A percentile compares a stretch with the other conserved stretches of the same genome.
These are phyloP conservation scores for Hirtodrosophila confusa DNA, from an alignment of 2,888 invertebrate species.

Conservation along the genomic window DNA sequence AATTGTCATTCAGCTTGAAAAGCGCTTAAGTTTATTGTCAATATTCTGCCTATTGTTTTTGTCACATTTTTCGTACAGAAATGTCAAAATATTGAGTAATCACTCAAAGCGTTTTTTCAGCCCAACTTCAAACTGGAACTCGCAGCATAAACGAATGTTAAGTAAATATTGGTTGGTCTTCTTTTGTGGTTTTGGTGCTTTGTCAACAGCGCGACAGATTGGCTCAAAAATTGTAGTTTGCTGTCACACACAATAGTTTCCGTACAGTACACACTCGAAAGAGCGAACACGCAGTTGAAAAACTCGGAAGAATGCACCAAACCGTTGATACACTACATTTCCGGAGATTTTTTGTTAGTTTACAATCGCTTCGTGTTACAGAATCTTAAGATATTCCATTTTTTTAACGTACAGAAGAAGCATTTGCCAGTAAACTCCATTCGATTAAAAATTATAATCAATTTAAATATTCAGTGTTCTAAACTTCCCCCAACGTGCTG, in stretches of 20 bases:
- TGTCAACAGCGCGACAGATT: conserved; percentile 44
- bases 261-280: conserved; percentile 3
- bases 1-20: conserved; percentile 75
- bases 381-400: too few species aligned
- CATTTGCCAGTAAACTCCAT: too few species aligned
- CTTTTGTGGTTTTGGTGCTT: conserved; percentile 24
- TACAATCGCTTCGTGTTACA: too few species aligned
- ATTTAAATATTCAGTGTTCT: too few species aligned
- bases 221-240: conserved; percentile 29
- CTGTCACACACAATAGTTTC: conserved; percentile 32
- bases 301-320: too few species aligned
- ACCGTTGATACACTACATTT: too few species aligned
- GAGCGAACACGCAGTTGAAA: too few species aligned
- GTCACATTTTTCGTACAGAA: conserved; percentile 37
- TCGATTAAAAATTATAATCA: too few species aligned
- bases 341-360: too few species aligned
- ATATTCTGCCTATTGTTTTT: conserved; percentile 59
- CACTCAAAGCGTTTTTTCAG: conserved; percentile 58
- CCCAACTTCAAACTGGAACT: conserved; percentile 45
- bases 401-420: too few species aligned
- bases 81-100: conserved; percentile 80
- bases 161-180: conserved; percentile 65
- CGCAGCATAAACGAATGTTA: conserved; percentile 60
- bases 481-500: too few species aligned
- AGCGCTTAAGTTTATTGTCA: conserved; percentile 78